These are phyloP conservation scores for Epiblema foenella DNA, from an alignment of 2,888 invertebrate species.

Conservation along the genomic window DNA sequence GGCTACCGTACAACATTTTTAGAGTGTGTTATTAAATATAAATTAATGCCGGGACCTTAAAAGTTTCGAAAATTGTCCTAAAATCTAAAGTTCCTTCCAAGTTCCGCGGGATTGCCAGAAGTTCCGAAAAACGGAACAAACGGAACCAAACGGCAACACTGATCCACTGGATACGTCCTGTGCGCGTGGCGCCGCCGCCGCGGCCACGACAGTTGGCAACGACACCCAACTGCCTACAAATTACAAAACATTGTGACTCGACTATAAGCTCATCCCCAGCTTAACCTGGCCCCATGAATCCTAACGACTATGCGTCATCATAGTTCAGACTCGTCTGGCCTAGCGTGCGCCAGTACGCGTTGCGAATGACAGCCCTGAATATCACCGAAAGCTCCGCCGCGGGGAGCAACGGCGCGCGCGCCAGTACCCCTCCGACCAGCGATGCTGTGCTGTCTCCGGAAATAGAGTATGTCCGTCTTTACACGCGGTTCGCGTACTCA, in stretches of 20 bases:
- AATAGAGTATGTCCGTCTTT: conserved; percentile 80
- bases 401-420: conserved; percentile 65
- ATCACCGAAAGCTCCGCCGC: conserved; percentile 69
- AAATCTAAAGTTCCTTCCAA: no score
- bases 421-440: conserved; percentile 85
- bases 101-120: no score
- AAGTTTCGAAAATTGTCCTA: no score
- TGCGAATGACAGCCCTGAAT: conserved; percentile 60
- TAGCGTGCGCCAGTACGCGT: background rate
- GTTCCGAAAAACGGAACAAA: no score
- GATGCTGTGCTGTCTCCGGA: conserved; percentile 86
- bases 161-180: conserved; percentile 38
- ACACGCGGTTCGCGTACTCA: conserved; percentile 68
- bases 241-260: background rate
- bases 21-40: no score
- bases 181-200: conserved; percentile 48
- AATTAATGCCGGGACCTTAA: no score
- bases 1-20: no score
- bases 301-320: background rate
- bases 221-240: conserved; percentile 51
- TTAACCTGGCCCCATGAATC: background rate
- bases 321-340: background rate
- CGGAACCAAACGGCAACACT: no score
- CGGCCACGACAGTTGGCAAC: conserved; percentile 67
- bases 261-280: background rate